phyloP scores from a whole-genome alignment of 2,797 vertebrate genomes.

The Syngnathus acus region DNA sequence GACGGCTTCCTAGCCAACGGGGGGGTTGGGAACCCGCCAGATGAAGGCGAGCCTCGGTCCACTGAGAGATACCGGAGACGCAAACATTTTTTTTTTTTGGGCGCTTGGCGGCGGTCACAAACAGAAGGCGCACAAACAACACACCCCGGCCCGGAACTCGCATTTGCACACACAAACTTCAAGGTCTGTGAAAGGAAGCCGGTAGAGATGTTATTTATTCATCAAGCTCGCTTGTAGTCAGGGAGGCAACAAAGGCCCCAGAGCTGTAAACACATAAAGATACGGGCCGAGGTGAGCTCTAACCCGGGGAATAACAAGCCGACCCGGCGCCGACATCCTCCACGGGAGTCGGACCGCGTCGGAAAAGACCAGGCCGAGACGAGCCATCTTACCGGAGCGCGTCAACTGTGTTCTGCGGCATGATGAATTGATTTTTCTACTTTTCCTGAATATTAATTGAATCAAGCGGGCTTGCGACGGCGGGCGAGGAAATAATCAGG shows the following conservation, averaged over 20 bases:
- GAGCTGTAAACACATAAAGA: slow-evolving; percentile 73
- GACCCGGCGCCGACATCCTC: slow-evolving; percentile 51
- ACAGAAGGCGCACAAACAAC: slow-evolving; percentile 27
- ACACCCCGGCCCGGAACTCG: slow-evolving; percentile 10
- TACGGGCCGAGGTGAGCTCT: slow-evolving; percentile 53
- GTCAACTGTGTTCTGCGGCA: slow-evolving; percentile 54
- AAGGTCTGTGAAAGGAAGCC: slow-evolving; percentile 46
- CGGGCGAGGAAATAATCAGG: slow-evolving; percentile 43
- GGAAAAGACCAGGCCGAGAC: slow-evolving; percentile 7
- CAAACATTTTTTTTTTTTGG: slow-evolving; percentile 22
- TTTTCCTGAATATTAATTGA: slow-evolving; percentile 64
- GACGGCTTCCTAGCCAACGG: slow-evolving; percentile 64
- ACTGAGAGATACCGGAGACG: slow-evolving; percentile 55
- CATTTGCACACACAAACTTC: slow-evolving; percentile 41
- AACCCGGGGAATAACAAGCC: slow-evolving; percentile 70
- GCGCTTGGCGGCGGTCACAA: slow-evolving; percentile 40
- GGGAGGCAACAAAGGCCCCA: slow-evolving; percentile 69
- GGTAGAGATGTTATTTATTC: slow-evolving; percentile 75
- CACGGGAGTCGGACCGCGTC: slow-evolving; percentile 33
- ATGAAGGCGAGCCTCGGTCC: slow-evolving; percentile 58
- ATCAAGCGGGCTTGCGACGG: slow-evolving; percentile 43
- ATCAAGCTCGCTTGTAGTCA: slow-evolving; percentile 68
- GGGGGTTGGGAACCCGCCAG: slow-evolving; percentile 57
- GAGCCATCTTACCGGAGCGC: slow-evolving; percentile 21
- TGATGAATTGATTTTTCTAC: slow-evolving; percentile 69